phyloP scores from a whole-genome alignment of 2,797 vertebrate genomes.

The Acomys russatus region DNA sequence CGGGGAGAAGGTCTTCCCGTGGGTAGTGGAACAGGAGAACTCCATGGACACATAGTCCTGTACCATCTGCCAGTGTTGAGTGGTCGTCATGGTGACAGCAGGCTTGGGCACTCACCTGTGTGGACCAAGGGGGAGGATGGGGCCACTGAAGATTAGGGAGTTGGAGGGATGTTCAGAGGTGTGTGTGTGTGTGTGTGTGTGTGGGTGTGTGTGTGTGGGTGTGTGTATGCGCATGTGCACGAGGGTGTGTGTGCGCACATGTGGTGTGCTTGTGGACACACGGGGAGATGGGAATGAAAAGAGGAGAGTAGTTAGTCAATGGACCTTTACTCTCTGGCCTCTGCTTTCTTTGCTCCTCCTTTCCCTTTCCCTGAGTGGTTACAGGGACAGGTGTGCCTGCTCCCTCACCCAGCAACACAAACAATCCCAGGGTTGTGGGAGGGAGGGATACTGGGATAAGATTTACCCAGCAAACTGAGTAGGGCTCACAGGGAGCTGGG shows the following conservation, averaged over 20 bases:
- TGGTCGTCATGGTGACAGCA: conserved; percentile 83
- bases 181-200: neutral
- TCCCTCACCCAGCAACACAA: neutral
- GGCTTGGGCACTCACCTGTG: conserved; percentile 75
- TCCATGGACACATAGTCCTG: conserved; percentile 81
- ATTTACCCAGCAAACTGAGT: neutral
- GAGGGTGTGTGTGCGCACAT: neutral
- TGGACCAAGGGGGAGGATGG: conserved; percentile 45
- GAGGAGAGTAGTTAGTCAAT: neutral
- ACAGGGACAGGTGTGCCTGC: neutral
- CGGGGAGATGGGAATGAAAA: neutral
- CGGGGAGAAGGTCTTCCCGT: conserved; percentile 84
- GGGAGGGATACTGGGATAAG: neutral
- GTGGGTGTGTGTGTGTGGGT: neutral
- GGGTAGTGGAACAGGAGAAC: conserved; percentile 84
- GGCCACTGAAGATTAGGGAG: conserved; percentile 12
- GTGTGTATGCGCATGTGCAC: neutral
- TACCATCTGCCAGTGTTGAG: conserved; percentile 80
- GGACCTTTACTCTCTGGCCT: neutral
- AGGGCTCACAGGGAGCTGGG: neutral
- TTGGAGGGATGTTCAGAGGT: neutral
- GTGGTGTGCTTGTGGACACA: neutral
- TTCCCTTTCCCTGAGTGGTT: conserved; percentile 13
- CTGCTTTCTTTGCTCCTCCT: conserved; percentile 1
- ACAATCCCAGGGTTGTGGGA: neutral